Base-by-base conservation (phyloP, 2,113 vertebrate genomes). In the Patagioenas fasciata region DNA sequence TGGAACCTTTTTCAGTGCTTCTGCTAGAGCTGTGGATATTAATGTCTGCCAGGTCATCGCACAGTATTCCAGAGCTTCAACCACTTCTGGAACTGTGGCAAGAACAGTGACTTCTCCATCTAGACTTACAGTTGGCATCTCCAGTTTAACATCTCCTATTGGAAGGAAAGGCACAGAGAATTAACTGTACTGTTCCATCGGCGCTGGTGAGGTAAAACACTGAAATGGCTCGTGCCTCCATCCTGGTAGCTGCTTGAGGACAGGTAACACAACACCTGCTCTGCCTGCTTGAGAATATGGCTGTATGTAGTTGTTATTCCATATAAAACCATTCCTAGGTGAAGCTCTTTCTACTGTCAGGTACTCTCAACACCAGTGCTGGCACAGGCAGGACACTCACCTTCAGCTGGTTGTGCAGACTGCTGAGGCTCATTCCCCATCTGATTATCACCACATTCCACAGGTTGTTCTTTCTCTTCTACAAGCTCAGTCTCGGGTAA, bases 31-130 rank as follows among this genome's bases (percentile, higher is more conserved):
- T 34, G 95, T n/a, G 1, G 98, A 98, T 94, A 99, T 98, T 91
- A 99, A 98, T 47, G 96, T 97, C 81, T 98, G 95, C 99, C 99
- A 99, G 92, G 98, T 98, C 83, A 98, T 95, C 74, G 98, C 98
- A 85, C 97, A 98, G 23, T 97, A 98, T 94, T 99, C 98, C 95
- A 99, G 87, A 47, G 92, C 79, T 28, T 98, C 98, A 32, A 99
- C 67, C 12, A 98, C 91, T 38, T 96, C 97, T 18, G 87, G 69
- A 95, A 97, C 89, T 17, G 86, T 57, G 7, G 98, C 97, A 73
- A 99, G 96, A 5, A 84, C 75, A 5, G 95, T 51, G 58, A 98
- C 95, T 10, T 98, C 98, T 9, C 93, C 91, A 21, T 98, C 95
- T 36, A 99, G 56, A 51, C 98, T 98, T 42, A 99, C 10, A 42